Evolutionary conservation across 2,888 invertebrate species (phyloP).

Genomic region (Melinaea menophilus): DNA sequence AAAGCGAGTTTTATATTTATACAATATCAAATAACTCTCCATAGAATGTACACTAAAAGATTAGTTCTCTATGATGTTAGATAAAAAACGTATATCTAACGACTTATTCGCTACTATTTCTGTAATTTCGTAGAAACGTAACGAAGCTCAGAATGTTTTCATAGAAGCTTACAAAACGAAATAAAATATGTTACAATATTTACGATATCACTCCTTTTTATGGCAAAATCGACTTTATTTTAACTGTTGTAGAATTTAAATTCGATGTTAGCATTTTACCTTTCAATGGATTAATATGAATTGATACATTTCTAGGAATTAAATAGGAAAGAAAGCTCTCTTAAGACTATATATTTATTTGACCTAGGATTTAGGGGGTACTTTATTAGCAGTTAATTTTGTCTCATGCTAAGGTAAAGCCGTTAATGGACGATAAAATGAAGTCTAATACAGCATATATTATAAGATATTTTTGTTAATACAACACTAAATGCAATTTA

Average conservation of each 20-base stretch:
- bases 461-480: too few relatives aligned
- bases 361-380: neutral
- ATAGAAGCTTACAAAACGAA: constrained; percentile 8
- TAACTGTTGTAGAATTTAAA: neutral
- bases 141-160: constrained; percentile 6
- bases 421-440: neutral
- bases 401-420: neutral
- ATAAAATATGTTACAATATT: constrained; percentile 8
- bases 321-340: constrained; percentile 3
- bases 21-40: neutral
- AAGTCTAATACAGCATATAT: neutral
- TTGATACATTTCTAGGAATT: constrained; percentile 7
- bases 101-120: constrained; percentile 7
- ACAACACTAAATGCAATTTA: too few relatives aligned
- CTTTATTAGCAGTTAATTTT: neutral
- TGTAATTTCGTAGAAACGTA: constrained; percentile 8
- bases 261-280: neutral
- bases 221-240: constrained; percentile 1
- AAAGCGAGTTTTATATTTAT: neutral
- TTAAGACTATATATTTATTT: constrained; percentile 4
- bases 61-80: neutral
- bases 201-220: constrained; percentile 1
- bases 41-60: constrained; percentile 1
- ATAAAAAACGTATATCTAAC: constrained; percentile 5
- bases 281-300: constrained; percentile 6